Base-by-base conservation (phyloP, 2,797 vertebrate species). In the Pagetopsis macropterus region DNA sequence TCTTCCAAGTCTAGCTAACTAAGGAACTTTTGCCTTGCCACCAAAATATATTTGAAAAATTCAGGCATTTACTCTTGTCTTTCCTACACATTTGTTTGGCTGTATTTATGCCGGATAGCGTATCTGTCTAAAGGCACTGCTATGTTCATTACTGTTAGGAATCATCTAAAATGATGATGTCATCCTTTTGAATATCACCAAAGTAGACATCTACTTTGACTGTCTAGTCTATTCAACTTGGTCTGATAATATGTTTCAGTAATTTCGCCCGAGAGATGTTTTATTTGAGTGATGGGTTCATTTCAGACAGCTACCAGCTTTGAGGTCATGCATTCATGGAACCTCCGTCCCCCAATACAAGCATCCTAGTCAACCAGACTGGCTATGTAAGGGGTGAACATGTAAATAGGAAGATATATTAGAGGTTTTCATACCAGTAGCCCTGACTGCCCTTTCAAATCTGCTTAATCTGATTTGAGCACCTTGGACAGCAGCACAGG, bases 401-500 rank as follows among this genome's bases (percentile, higher is more conserved):
- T 37, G 6, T 27, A 0, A 27, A 59, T 15, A 0, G 27, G 37
- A 19, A 48, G 43, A 43, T 6, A 17, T 57, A 21, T 68, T 55
- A 1, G 13, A 41, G 60, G 54, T 74, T 81, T 76, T 50, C 23
- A 45, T 43, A 16, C 37, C 23, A 70, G 23, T 66, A 51, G 37
- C 57, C 44, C 40, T 65, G 63, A 70, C 23, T 78, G 70, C 48
- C 61, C 45, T 73, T 65, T 46, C 9, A 27, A 43, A 65, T 58
- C 72, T 45, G 61, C 66, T 51, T 14, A 9, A 64, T 37, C 31
- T 79, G 81, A 66, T 70, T 85, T 90, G 87, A 91, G 89, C 80
- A 89, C 88, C 85, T 74, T 80, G 86, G 89, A 89, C 82, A 91
- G 82, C 57, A 44, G 41, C 80, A 23, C 58, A 78, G 31, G 16